A percentile compares a stretch with the other conserved stretches of the same genome.
Conservation (phyloP, 1,140 invertebrate species). For the Trialeurodes vaporariorum region DNA sequence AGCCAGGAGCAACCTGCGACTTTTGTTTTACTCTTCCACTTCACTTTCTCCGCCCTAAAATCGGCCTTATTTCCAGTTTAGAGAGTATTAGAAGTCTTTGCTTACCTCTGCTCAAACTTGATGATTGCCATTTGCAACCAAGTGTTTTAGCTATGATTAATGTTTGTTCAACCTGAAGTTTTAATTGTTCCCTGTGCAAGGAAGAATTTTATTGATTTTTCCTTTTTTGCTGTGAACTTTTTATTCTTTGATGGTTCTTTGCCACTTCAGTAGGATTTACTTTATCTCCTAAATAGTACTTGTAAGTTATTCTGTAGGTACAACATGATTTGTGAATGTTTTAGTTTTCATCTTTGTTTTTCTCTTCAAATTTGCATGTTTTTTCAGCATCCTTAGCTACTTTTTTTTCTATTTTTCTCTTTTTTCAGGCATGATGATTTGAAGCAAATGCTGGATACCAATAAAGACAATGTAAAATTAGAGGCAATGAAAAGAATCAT, state of each 20-base stretch:
- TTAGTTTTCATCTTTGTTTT: not conserved
- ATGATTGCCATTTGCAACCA: too few species aligned
- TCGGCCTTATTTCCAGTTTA: too few species aligned
- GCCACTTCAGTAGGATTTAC: not conserved
- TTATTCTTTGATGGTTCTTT: not conserved
- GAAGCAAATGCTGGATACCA: constrained; percentile 94
- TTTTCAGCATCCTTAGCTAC: not conserved
- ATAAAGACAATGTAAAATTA: constrained; percentile 91
- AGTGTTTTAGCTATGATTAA: too few species aligned
- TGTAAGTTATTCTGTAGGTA: constrained; percentile 5
- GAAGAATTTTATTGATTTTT: too few species aligned
- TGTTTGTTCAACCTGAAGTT: too few species aligned
- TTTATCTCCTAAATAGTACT: constrained; percentile 1
- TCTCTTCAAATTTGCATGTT: not conserved
- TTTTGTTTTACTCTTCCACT: too few species aligned
- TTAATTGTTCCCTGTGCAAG: too few species aligned
- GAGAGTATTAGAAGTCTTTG: too few species aligned
- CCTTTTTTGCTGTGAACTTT: not conserved
- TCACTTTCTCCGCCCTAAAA: too few species aligned
- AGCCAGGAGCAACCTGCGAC: too few species aligned
- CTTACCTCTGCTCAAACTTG: too few species aligned
- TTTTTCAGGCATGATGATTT: constrained; percentile 74
- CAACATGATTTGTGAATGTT: constrained; percentile 12
- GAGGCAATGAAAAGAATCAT: constrained; percentile 99
- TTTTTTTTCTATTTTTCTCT: constrained; percentile 13